Base-by-base conservation (phyloP, 1,140 invertebrate species). In the Polypedilum vanderplanki region DNA sequence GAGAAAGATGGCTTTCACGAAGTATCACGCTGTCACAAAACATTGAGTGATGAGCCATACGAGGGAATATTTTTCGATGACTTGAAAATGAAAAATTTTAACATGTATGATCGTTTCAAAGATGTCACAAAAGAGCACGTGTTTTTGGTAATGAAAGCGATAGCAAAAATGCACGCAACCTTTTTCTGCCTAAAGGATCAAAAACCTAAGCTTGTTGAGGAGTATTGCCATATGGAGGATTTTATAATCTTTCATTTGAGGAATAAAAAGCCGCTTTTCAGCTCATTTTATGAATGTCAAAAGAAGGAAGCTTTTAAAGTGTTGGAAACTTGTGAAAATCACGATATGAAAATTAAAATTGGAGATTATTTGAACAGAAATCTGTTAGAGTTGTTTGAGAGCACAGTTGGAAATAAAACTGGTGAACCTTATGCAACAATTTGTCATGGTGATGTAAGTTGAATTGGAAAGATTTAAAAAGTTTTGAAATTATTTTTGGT, bases 11-110 rank as follows among this genome's bases (percentile, higher is more conserved):
- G 75, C 1, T 82, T 85, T 33, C 75, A 77, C 73, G 78, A 79
- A 70, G 78, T 80, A 74, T 79, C 84, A 4, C 81, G 80, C 73
- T 86, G 83, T 75, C 84, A 83, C n/a, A 80, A 77, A 9, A 80
- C 77, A 0, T 77, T 79, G 8, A 76, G 67, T 15, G 80, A 84
- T 73, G 78, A 82, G 33, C 76, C 78, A 7, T 76, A 85, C 46
- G 85, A 87, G 79, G 79, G 84, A 22, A 83, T 87, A 10, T 78
- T 88, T 24, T 78, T 89, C 74, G 84, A 88, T 78, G 86, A 89
- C 79, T 77, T 89, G 12, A 79, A 80, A 70, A 64, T 77, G 0
- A 41, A 76, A 8, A 83, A 84, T 0, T 88, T 82, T 76, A 41
- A 67, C 9, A 80, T 88, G 76, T 79, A 82, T 67, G 80, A 87